These are phyloP conservation scores for Drepana falcataria DNA, from an alignment of 2,888 invertebrate species.

Conservation along the genomic window DNA sequence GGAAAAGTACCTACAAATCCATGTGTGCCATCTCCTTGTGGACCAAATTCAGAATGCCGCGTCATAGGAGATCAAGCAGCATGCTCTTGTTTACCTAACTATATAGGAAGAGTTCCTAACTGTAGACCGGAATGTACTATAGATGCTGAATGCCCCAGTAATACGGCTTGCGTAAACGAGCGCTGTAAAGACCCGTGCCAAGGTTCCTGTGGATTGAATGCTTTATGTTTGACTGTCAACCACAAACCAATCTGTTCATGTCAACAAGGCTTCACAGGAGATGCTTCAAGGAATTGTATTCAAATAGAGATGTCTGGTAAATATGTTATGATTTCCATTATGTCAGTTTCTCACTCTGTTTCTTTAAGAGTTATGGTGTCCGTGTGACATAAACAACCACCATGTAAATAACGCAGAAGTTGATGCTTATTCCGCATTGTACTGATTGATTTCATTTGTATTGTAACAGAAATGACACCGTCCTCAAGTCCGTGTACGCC, in stretches of 20 bases:
- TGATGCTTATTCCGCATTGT: conserved; percentile 1
- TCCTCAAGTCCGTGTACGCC: conserved; percentile 87
- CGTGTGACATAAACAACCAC: too few relatives aligned
- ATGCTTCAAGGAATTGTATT: conserved; percentile 83
- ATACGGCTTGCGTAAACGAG: conserved; percentile 88
- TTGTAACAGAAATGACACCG: conserved; percentile 81
- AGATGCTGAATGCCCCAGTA: conserved; percentile 88
- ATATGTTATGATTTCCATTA: conserved; percentile 18
- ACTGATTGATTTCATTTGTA: conserved; percentile 26
- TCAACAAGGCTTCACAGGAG: conserved; percentile 89
- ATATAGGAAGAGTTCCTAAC: conserved; percentile 90
- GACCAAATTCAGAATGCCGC: conserved; percentile 89
- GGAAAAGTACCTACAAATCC: conserved; percentile 76
- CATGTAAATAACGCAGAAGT: too few relatives aligned
- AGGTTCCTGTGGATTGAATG: conserved; percentile 87
- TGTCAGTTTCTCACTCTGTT: too few relatives aligned
- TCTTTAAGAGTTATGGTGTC: too few relatives aligned
- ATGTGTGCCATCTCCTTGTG: conserved; percentile 89
- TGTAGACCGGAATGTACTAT: conserved; percentile 91
- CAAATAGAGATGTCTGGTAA: conserved; percentile 73
- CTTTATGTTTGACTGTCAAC: conserved; percentile 90
- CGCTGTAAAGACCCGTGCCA: conserved; percentile 91
- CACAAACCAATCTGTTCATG: conserved; percentile 90
- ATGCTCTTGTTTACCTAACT: conserved; percentile 89
- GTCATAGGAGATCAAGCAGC: conserved; percentile 90